Base-by-base conservation (phyloP, 2,113 vertebrate genomes). In the Perca flavescens region DNA sequence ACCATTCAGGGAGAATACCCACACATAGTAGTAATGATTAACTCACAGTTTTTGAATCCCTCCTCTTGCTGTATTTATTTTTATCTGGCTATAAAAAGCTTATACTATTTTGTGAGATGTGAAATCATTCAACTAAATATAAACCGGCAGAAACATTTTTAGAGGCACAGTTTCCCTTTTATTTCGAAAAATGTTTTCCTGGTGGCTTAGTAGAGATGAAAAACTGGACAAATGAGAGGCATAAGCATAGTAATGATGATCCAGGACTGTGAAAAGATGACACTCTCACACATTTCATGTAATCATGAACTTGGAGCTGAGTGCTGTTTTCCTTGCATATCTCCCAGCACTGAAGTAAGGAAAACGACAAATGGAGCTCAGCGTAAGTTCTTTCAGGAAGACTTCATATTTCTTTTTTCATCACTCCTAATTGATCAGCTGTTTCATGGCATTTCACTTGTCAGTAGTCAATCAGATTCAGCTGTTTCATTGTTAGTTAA, bases 201-300 rank as follows among this genome's bases (percentile, higher is more conserved):
- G 3, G 46, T 50, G 57, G 72, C 22, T 50, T 25, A 61, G 25
- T 28, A 6, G n/a, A 1, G n/a, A 71, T 71, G 60, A 64, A 31
- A 84, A 79, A 53, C 10, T 31, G 53, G 22, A 25, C 84, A 77
- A 43, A 22, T 21, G 15, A 78, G 22, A 46, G 49, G 49, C 71
- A 31, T 80, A 69, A 74, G 79, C 60, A 28, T 19, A 74, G 56
- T 70, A 86, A 87, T 76, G 57, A 84, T 77, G 79, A 74, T 73
- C 74, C 62, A 47, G 86, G 78, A 82, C 73, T 74, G 85, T 73
- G 79, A 84, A 82, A 63, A 58, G 47, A 81, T 79, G 69, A 82
- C 36, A 10, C 60, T 64, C 60, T 64, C 25, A 62, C 54, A 71
- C 65, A 72, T 10, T 50, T 65, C 66, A 76, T 74, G 63, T 85